Conservation (phyloP, 2,113 vertebrate species). For the Solea solea region DNA sequence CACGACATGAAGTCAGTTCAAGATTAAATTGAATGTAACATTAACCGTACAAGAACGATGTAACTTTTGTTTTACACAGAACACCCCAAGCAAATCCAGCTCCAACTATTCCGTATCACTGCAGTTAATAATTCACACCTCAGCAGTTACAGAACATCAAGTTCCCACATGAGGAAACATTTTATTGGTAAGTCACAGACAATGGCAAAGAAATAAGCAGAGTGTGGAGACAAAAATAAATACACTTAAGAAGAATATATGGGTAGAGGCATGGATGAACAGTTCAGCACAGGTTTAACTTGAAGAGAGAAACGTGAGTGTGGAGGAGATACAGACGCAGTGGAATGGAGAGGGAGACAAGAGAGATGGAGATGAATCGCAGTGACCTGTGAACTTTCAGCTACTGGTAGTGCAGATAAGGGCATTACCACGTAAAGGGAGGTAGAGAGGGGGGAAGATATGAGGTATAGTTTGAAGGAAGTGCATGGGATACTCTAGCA, state of each 20-base stretch:
- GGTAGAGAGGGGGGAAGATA: not conserved
- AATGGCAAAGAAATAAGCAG: no score
- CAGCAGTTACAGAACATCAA: conserved; percentile 19
- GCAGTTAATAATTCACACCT: conserved; percentile 22
- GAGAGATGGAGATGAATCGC: not conserved
- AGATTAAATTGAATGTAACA: not conserved
- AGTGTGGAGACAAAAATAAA: no score
- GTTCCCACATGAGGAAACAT: not conserved
- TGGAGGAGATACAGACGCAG: not conserved
- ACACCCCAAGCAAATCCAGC: not conserved
- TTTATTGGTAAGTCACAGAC: not conserved
- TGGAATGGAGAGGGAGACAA: not conserved
- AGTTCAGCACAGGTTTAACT: conserved; percentile 2
- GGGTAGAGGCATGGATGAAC: not conserved
- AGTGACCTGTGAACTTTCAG: conserved; percentile 8
- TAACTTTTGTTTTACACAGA: not conserved
- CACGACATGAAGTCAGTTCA: conserved; percentile 5
- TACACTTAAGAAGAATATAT: no score
- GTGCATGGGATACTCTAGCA: conserved; percentile 78
- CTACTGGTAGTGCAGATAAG: conserved; percentile 45
- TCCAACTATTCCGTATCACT: not conserved
- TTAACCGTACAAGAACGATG: not conserved
- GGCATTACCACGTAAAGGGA: conserved; percentile 22
- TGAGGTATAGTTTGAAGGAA: conserved; percentile 42
- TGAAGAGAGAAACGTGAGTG: not conserved